phyloP scores from a whole-genome alignment of 1,140 invertebrate species.

The honey bee (Apis mellifera) region DNA sequence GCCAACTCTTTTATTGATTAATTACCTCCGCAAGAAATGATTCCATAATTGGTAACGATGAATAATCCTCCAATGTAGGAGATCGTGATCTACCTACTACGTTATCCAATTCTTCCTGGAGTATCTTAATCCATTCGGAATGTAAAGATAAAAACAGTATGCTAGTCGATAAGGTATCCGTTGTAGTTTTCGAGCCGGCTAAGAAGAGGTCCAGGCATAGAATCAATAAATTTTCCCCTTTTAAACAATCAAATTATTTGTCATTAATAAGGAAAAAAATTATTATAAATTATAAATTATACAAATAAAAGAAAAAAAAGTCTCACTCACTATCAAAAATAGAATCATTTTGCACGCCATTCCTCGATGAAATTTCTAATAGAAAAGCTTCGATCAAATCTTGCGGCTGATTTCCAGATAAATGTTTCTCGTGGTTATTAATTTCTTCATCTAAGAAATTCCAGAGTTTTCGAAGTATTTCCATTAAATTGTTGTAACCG shows the following conservation, averaged over 20 bases:
- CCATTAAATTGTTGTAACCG: constrained; percentile 82
- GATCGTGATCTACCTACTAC: constrained; percentile 83
- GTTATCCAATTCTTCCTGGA: constrained; percentile 87
- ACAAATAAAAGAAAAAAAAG: not conserved
- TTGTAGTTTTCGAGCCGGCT: constrained; percentile 87
- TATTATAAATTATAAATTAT: too few relatives aligned
- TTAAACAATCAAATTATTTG: constrained; percentile 52
- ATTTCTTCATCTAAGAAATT: constrained; percentile 79
- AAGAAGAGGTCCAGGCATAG: constrained; percentile 87
- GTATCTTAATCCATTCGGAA: constrained; percentile 84
- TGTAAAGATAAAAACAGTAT: constrained; percentile 85
- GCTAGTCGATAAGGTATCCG: constrained; percentile 84
- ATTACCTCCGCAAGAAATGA: constrained; percentile 80
- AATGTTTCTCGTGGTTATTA: constrained; percentile 81
- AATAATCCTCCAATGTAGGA: constrained; percentile 83
- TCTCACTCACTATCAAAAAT: constrained; percentile 71
- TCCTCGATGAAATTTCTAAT: constrained; percentile 78
- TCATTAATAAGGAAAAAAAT: not conserved
- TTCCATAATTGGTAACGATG: constrained; percentile 71
- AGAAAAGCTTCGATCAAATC: constrained; percentile 89
- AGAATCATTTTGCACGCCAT: constrained; percentile 1
- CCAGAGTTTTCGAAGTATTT: constrained; percentile 77
- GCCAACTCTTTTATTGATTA: not conserved
- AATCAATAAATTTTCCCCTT: constrained; percentile 85
- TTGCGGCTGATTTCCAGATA: constrained; percentile 81